Evolutionary conservation across 2,888 invertebrate species (phyloP).

Genomic region (Conchocele bisecta): DNA sequence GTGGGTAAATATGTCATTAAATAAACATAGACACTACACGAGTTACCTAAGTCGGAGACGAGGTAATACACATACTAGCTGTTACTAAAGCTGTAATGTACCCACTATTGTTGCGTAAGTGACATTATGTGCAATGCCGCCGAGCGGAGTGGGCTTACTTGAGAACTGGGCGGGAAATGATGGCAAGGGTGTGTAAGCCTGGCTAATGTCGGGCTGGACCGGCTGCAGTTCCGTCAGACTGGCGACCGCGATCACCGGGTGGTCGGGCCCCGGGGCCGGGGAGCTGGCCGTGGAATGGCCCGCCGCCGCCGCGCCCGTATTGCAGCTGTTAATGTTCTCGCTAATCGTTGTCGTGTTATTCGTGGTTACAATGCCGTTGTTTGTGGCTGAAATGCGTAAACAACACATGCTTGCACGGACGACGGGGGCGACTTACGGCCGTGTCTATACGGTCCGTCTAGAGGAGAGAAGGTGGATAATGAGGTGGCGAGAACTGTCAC

Average conservation of each 20-base stretch:
- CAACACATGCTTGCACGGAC: too few relatives aligned
- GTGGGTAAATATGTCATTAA: too few relatives aligned
- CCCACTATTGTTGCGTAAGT: too few relatives aligned
- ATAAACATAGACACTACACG: too few relatives aligned
- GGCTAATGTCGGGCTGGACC: slow-evolving; percentile 47
- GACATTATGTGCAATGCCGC: too few relatives aligned
- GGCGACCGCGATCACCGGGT: slow-evolving; percentile 36
- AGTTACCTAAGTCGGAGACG: too few relatives aligned
- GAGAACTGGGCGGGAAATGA: slow-evolving; percentile 62
- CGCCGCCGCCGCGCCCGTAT: slow-evolving; percentile 35
- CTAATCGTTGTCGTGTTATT: slow-evolving; percentile 5
- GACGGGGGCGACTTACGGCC: too few relatives aligned
- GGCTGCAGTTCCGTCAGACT: slow-evolving; percentile 58
- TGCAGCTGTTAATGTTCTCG: slow-evolving; percentile 22
- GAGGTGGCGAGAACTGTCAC: too few relatives aligned
- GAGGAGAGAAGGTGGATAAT: too few relatives aligned
- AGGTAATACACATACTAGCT: too few relatives aligned
- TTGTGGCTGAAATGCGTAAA: slow-evolving; percentile 57
- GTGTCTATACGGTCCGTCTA: too few relatives aligned
- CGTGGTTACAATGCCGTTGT: slow-evolving; percentile 42
- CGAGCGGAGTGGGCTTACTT: slow-evolving; percentile 58
- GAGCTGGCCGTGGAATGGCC: slow-evolving; percentile 27
- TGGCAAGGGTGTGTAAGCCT: slow-evolving; percentile 58
- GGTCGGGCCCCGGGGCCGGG: slow-evolving; percentile 51
- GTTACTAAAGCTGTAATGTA: too few relatives aligned